A percentile compares a stretch with the other conserved stretches of the same genome.
Conservation (phyloP, 2,888 invertebrate genomes). For the Diploptera punctata region DNA sequence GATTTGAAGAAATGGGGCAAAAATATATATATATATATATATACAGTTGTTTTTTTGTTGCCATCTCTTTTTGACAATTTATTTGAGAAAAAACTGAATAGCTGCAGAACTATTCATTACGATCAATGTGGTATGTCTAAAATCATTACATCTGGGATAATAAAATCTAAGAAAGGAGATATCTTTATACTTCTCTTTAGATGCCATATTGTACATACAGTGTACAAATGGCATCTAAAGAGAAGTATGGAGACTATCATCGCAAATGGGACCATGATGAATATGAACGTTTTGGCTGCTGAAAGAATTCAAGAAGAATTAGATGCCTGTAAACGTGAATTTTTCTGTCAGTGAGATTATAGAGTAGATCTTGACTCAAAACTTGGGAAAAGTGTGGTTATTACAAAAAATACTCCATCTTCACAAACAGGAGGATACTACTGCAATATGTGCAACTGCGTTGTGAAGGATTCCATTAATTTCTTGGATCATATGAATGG, state of each 20-base stretch:
- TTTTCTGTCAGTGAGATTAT: constrained; percentile 93
- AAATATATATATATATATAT: too few species aligned
- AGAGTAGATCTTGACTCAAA: constrained; percentile 98
- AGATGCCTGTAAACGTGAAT: constrained; percentile 82
- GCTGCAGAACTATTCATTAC: too few species aligned
- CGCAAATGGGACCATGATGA: constrained; percentile 98
- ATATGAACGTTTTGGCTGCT: constrained; percentile 86
- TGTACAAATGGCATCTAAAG: too few species aligned
- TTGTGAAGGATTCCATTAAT: constrained; percentile 99
- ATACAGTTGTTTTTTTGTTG: too few species aligned
- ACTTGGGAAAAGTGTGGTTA: constrained; percentile 96
- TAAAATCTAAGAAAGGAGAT: too few species aligned
- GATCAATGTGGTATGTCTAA: too few species aligned
- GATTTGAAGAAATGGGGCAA: too few species aligned
- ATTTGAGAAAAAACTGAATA: too few species aligned
- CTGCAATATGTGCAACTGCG: constrained; percentile 99
- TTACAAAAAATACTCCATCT: constrained; percentile 97
- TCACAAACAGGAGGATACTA: constrained; percentile 98
- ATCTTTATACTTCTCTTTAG: constrained; percentile 79
- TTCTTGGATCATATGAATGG: constrained; percentile 99
- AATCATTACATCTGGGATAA: too few species aligned
- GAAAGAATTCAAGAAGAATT: constrained; percentile 80
- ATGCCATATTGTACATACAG: too few species aligned
- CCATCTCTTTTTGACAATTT: too few species aligned
- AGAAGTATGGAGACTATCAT: constrained; percentile 83